Percentiles rank a stretch among this genome's conserved stretches.
phyloP scores from a whole-genome alignment of 2,113 vertebrate genomes.

The Otocyon megalotis region DNA sequence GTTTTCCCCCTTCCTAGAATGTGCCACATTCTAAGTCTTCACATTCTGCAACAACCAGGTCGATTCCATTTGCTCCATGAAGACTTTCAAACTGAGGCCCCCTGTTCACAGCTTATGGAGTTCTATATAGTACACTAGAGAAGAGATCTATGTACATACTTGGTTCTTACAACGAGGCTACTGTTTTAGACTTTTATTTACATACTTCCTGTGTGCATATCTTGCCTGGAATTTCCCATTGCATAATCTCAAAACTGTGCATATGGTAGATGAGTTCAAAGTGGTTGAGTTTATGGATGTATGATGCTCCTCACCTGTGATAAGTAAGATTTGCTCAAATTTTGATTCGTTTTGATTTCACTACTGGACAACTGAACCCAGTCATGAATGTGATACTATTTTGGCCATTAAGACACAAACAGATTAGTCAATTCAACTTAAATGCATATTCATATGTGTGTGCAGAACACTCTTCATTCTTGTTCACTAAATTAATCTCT shows the following conservation, averaged over 20 bases:
- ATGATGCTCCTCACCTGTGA: not conserved
- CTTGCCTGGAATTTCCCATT: not conserved
- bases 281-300: not conserved
- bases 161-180: not conserved
- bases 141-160: not conserved
- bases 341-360: slow-evolving; percentile 20
- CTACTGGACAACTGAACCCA: not conserved
- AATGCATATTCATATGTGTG: not conserved
- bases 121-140: accelerated
- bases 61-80: not conserved
- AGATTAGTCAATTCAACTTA: not conserved
- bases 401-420: not conserved
- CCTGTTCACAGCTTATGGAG: not conserved
- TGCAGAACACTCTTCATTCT: not conserved
- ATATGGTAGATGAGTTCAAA: not conserved
- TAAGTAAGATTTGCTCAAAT: not conserved
- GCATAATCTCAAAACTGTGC: not conserved
- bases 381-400: not conserved
- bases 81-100: not conserved
- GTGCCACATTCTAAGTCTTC: not conserved
- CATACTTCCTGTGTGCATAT: not conserved
- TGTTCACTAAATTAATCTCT: not conserved
- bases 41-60: not conserved
- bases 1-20: not conserved
- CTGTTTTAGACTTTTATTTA: not conserved